Evolutionary conservation across 2,888 invertebrate genomes (phyloP).

Genomic region (Nymphalis urticae): DNA sequence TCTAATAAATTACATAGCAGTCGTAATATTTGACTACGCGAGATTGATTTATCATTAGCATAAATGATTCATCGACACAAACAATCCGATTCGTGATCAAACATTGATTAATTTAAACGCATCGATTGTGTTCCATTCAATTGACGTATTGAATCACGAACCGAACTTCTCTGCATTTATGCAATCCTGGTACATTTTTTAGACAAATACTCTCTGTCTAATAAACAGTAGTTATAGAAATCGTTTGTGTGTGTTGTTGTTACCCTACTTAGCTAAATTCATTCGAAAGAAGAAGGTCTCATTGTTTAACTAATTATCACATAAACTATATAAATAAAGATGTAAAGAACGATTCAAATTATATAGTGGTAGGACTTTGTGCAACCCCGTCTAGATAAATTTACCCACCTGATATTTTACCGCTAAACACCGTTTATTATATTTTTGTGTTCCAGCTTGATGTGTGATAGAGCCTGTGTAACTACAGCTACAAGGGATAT

Average conservation of each 20-base stretch:
- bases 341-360: too few relatives aligned
- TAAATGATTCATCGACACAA: constrained; percentile 25
- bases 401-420: too few relatives aligned
- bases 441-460: too few relatives aligned
- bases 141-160: constrained; percentile 14
- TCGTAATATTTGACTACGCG: background rate
- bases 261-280: too few relatives aligned
- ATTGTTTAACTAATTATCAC: too few relatives aligned
- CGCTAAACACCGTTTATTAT: too few relatives aligned
- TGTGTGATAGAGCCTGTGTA: too few relatives aligned
- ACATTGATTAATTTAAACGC: constrained; percentile 28
- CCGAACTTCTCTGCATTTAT: constrained; percentile 3
- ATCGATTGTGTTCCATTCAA: constrained; percentile 14
- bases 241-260: background rate
- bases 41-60: background rate
- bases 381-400: too few relatives aligned
- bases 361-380: too few relatives aligned
- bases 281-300: too few relatives aligned
- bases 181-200: background rate
- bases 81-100: constrained; percentile 28
- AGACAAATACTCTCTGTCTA: background rate
- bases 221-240: background rate
- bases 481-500: too few relatives aligned
- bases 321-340: too few relatives aligned
- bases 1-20: background rate